phyloP scores from a whole-genome alignment of 2,888 invertebrate species.

The Hirtodrosophila histrioides region DNA sequence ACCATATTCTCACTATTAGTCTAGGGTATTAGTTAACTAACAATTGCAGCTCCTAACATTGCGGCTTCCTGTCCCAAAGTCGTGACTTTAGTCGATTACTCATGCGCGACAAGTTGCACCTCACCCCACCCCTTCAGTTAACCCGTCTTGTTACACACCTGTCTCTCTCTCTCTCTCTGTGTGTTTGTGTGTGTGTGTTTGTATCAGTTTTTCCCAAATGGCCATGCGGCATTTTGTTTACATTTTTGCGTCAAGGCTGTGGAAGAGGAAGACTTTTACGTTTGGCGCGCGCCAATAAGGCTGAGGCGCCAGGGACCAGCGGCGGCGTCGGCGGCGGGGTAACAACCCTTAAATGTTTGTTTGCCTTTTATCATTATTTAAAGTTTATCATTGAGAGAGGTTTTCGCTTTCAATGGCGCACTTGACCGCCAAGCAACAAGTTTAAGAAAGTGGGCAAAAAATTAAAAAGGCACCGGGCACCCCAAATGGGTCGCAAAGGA shows the following conservation, averaged over 20 bases:
- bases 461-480: slow-evolving; percentile 50
- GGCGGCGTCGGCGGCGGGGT: background rate
- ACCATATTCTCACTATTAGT: background rate
- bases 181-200: slow-evolving; percentile 19
- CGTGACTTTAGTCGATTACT: slow-evolving; percentile 71
- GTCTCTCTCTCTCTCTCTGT: too few relatives aligned
- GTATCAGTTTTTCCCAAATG: slow-evolving; percentile 46
- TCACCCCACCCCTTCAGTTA: background rate
- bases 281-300: slow-evolving; percentile 40
- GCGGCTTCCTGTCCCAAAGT: slow-evolving; percentile 37
- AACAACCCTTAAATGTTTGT: slow-evolving; percentile 41
- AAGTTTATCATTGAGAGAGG: slow-evolving; percentile 59
- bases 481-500: slow-evolving; percentile 58
- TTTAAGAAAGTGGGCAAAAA: slow-evolving; percentile 51
- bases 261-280: slow-evolving; percentile 26
- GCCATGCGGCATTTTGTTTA: slow-evolving; percentile 69
- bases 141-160: slow-evolving; percentile 21
- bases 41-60: background rate
- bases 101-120: slow-evolving; percentile 61
- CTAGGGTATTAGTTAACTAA: background rate
- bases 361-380: slow-evolving; percentile 40
- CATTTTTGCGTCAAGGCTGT: slow-evolving; percentile 64
- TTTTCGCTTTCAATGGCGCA: slow-evolving; percentile 65
- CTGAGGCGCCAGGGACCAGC: background rate
- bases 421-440: slow-evolving; percentile 72